Conservation (phyloP, 2,888 invertebrate genomes). For the Platycheirus rosarum region DNA sequence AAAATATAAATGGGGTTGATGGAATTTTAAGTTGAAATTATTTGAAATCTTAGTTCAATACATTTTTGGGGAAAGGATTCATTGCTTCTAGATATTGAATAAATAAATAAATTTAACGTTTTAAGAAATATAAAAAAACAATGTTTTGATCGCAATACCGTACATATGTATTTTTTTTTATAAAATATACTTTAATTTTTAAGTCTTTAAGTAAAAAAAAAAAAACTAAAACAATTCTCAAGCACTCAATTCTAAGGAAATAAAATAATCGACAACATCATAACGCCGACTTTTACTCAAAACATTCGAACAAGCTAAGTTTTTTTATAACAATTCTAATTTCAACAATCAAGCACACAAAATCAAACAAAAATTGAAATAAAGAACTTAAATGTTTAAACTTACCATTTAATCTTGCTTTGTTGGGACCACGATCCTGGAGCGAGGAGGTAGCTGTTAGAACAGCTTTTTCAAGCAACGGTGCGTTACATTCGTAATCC, state of each 20-base stretch:
- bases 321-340: constrained; percentile 33
- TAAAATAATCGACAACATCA: constrained; percentile 20
- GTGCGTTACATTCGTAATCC: constrained; percentile 91
- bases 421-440: constrained; percentile 91
- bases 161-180: background rate
- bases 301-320: constrained; percentile 51
- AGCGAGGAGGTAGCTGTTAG: constrained; percentile 92
- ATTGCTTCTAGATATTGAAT: too few species aligned
- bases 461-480: constrained; percentile 88
- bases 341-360: constrained; percentile 39
- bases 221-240: background rate
- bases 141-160: constrained; percentile 41
- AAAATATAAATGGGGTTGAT: constrained; percentile 8
- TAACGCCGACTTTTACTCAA: constrained; percentile 12
- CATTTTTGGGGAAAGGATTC: too few species aligned
- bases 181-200: background rate
- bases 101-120: too few species aligned
- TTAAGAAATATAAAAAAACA: background rate
- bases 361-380: constrained; percentile 2
- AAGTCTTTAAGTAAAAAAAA: too few species aligned
- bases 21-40: constrained; percentile 8
- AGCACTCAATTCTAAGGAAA: constrained; percentile 3
- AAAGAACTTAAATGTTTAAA: constrained; percentile 42
- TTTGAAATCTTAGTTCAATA: background rate
- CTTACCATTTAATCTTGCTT: constrained; percentile 94